Conservation (phyloP, 1,140 invertebrate species). For the Vollenhovia emeryi region DNA sequence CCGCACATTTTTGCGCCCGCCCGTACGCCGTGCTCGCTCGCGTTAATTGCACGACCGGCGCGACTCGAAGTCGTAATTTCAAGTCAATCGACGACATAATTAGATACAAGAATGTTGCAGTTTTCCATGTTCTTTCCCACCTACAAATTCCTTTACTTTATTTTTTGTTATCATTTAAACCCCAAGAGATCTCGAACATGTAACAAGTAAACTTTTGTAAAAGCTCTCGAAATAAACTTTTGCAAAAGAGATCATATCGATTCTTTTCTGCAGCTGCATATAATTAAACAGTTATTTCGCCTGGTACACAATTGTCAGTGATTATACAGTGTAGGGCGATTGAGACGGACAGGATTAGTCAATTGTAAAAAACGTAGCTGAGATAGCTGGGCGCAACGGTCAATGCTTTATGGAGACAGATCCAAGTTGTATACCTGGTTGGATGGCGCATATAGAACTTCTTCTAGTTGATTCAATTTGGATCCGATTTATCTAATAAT, state of each 20-base stretch:
- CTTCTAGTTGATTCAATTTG: too few species aligned
- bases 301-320: too few species aligned
- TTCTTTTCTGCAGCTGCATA: conserved; percentile 15
- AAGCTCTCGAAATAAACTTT: background rate
- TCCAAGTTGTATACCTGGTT: too few species aligned
- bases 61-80: conserved; percentile 1
- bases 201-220: background rate
- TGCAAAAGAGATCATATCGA: background rate
- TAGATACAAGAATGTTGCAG: background rate
- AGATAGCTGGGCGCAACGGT: too few species aligned
- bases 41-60: conserved; percentile 31
- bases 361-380: too few species aligned
- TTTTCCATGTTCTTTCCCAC: background rate
- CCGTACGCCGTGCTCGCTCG: background rate
- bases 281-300: too few species aligned
- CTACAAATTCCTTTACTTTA: background rate
- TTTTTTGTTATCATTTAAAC: background rate
- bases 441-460: too few species aligned
- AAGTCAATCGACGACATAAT: conserved; percentile 17
- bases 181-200: background rate
- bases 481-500: too few species aligned
- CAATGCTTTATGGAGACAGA: too few species aligned
- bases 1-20: conserved; percentile 8
- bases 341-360: too few species aligned
- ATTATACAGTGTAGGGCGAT: too few species aligned